phyloP scores from a whole-genome alignment of 2,888 invertebrate genomes.

The Spatulosminthurus flaviceps region DNA sequence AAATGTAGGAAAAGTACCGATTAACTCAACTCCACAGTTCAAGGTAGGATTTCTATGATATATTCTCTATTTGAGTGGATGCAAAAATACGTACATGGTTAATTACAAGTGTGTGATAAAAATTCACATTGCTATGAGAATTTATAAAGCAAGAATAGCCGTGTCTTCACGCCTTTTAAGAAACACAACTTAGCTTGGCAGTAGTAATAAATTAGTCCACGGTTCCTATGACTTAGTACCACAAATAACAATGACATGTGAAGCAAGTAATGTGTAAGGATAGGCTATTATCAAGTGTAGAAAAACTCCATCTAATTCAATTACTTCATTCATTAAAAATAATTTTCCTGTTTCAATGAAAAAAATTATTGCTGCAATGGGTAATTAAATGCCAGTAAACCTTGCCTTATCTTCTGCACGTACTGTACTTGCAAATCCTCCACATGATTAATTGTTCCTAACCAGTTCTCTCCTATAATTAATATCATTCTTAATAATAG shows the following conservation, averaged over 20 bases:
- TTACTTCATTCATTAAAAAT: slow-evolving; percentile 9
- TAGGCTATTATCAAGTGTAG: not conserved
- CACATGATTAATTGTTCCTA: not conserved
- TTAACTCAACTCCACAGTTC: no score
- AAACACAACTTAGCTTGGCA: no score
- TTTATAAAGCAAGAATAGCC: no score
- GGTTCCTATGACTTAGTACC: no score
- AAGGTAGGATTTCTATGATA: no score
- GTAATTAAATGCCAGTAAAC: not conserved
- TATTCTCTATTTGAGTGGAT: no score
- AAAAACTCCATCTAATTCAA: not conserved
- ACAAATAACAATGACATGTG: not conserved
- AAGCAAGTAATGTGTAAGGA: not conserved
- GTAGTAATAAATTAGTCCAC: no score
- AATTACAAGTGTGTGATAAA: no score
- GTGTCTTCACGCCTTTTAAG: no score
- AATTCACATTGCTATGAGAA: no score
- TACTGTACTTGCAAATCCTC: slow-evolving; percentile 3
- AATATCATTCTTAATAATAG: not conserved
- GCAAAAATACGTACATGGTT: no score
- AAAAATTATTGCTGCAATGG: not conserved
- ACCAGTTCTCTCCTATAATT: not conserved
- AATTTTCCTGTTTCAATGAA: slow-evolving; percentile 9
- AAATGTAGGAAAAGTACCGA: no score
- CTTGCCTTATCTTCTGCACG: not conserved